Conservation (phyloP, 2,888 invertebrate species). For the Coelinius sp. region DNA sequence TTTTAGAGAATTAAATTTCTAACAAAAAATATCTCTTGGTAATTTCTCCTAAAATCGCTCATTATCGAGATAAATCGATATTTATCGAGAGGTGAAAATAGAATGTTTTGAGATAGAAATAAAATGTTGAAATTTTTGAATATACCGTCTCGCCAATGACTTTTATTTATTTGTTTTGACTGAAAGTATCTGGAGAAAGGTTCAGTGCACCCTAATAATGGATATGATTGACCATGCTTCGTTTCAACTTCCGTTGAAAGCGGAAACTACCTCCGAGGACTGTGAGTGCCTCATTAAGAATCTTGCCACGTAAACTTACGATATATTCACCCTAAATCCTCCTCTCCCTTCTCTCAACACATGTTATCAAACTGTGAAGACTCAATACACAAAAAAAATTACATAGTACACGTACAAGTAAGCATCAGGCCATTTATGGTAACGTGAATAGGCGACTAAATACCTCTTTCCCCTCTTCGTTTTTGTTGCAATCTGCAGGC, state of each 20-base stretch:
- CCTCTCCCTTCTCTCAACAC: neutral
- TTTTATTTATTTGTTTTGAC: neutral
- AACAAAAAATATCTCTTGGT: too few relatives aligned
- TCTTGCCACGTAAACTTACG: conserved; percentile 41
- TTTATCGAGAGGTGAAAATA: too few relatives aligned
- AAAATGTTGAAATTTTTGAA: neutral
- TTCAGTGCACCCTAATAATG: conserved; percentile 41
- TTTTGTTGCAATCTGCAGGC: conserved; percentile 31
- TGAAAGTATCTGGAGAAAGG: neutral
- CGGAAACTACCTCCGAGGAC: conserved; percentile 59
- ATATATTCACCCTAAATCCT: neutral
- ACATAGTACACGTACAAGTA: neutral
- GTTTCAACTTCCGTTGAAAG: conserved; percentile 58
- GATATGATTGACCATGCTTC: conserved; percentile 59
- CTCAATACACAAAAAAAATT: too few relatives aligned
- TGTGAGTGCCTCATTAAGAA: conserved; percentile 50
- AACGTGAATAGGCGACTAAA: conserved; percentile 2
- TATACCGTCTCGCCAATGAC: neutral
- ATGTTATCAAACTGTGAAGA: neutral
- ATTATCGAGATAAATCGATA: too few relatives aligned
- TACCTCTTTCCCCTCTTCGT: conserved; percentile 3
- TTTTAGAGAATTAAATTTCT: too few relatives aligned
- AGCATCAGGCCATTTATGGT: conserved; percentile 31
- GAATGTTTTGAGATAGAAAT: too few relatives aligned
- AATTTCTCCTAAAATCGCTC: too few relatives aligned